Evolutionary conservation across 2,797 vertebrate species (phyloP).

Genomic region (Yasuhikotakia modesta): DNA sequence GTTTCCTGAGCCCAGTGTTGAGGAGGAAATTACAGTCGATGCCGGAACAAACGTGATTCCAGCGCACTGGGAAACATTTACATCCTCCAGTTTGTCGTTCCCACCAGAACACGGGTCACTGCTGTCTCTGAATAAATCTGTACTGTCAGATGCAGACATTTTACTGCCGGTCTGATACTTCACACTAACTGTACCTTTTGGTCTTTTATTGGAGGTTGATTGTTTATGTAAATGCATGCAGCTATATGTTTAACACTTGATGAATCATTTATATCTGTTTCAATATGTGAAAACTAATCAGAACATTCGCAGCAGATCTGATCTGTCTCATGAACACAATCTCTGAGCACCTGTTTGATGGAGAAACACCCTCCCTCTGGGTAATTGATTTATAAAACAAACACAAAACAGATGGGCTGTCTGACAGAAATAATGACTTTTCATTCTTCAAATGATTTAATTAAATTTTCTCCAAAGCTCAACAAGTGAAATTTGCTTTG

Average conservation of each 20-base stretch:
- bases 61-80: slow-evolving; percentile 23
- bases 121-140: not conserved
- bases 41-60: slow-evolving; percentile 27
- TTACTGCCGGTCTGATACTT: not conserved
- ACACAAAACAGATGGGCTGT: not conserved
- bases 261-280: not conserved
- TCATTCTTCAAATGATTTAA: not conserved
- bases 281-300: not conserved
- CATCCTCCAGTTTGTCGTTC: slow-evolving; percentile 11
- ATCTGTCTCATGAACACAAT: not conserved
- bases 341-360: not conserved
- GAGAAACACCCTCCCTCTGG: not conserved
- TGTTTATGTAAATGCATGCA: not conserved
- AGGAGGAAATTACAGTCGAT: slow-evolving; percentile 34
- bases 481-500: not conserved
- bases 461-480: not conserved
- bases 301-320: not conserved
- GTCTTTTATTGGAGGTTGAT: not conserved
- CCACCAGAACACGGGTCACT: not conserved
- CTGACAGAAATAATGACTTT: not conserved
- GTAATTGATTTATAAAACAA: not conserved
- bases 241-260: too few species aligned
- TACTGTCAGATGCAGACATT: not conserved
- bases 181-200: not conserved
- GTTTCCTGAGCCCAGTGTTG: slow-evolving; percentile 8